phyloP scores from a whole-genome alignment of 2,797 vertebrate genomes.

The Borostomias antarcticus region DNA sequence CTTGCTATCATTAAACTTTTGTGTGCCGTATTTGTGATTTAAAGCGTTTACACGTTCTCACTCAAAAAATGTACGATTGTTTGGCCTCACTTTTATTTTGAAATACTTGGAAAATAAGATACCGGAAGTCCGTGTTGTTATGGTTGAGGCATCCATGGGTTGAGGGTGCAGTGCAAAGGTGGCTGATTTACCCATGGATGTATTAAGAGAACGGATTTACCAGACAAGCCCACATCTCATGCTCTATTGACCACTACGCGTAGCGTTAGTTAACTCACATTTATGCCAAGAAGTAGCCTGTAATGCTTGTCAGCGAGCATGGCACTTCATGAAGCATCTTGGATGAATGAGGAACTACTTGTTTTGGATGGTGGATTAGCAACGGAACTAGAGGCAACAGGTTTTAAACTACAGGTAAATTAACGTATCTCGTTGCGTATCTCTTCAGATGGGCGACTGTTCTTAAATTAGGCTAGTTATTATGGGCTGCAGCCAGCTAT shows the following conservation, averaged over 20 bases:
- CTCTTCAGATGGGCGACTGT: no score
- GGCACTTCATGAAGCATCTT: conserved; percentile 17
- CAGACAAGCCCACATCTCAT: no score
- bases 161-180: not conserved
- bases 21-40: no score
- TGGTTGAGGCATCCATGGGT: not conserved
- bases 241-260: no score
- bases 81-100: not conserved
- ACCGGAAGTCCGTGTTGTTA: not conserved
- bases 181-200: no score
- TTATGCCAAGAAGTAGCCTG: not conserved
- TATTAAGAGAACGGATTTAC: no score
- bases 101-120: not conserved
- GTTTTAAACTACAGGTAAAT: conserved; percentile 72
- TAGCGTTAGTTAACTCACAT: not conserved
- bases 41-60: no score
- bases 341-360: conserved; percentile 44
- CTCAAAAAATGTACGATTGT: not conserved
- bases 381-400: conserved; percentile 79
- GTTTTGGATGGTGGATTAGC: conserved; percentile 81
- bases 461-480: no score
- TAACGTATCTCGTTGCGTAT: no score
- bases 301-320: not conserved
- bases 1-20: no score
- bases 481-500: no score